These are phyloP conservation scores for Nycticryphes semicollaris DNA, from an alignment of 2,113 vertebrate species.

Conservation along the genomic window DNA sequence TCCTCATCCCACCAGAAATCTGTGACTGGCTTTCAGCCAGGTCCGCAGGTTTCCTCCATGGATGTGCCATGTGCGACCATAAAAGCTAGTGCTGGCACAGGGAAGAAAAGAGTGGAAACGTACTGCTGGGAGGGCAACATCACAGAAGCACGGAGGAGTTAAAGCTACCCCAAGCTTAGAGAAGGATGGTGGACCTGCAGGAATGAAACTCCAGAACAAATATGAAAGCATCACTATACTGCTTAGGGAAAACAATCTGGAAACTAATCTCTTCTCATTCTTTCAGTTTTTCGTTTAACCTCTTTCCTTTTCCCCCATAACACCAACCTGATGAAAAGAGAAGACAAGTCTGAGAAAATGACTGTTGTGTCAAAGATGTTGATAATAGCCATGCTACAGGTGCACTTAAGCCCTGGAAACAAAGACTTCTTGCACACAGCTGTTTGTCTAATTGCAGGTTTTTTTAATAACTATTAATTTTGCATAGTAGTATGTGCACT, in stretches of 20 bases:
- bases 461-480: background rate
- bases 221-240: background rate
- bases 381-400: background rate
- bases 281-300: background rate
- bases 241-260: background rate
- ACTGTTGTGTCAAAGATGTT: background rate
- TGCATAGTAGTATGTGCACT: background rate
- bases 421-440: background rate
- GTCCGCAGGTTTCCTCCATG: background rate
- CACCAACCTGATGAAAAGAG: background rate
- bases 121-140: background rate
- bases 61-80: background rate
- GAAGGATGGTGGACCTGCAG: background rate
- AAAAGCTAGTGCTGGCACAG: background rate
- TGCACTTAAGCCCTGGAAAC: background rate
- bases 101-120: background rate
- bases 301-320: background rate
- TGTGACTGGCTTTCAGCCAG: background rate
- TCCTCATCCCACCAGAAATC: background rate
- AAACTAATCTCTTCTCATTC: background rate
- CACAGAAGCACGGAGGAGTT: background rate
- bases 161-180: background rate
- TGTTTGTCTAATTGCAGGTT: background rate
- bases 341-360: background rate
- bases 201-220: background rate